Base-by-base conservation (phyloP, 1,140 invertebrate genomes). In the Saccostrea glomerata region DNA sequence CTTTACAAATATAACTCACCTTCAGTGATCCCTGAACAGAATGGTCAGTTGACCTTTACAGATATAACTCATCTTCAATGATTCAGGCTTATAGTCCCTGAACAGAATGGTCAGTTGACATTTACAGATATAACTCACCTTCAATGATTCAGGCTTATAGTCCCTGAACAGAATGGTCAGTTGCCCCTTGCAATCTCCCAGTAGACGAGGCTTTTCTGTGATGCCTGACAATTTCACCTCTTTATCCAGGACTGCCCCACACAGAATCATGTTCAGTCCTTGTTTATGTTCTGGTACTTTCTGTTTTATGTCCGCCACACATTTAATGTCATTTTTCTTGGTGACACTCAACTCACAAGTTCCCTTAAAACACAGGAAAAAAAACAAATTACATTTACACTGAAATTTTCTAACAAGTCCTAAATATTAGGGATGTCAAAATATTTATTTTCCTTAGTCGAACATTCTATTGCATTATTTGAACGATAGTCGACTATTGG, bases 261-360 rank as follows among this genome's bases (percentile, higher is more conserved):
- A 36, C 70, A 77, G 11, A 15, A 77, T 25, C 82, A 84, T 84
- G 47, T 84, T 84, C 20, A 55, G 40, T 25, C 55, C 47, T n/a
- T 20, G 82, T 23, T 84, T 84, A 17, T 84, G 82, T 20, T 84
- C 82, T 2, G 82, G 82, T n/a, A 84, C 47, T 55, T 55, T 11
- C 12, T 84, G 40, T 15, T 15, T 84, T 17, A 84, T 84, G 70
- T 77, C 70, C 4, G 70, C 70, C 25, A 77, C 11, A 36, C 70
- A 77, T 15, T 77, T 77, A 6, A 77, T 36, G 5, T 77, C 25
- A 11, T 0, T 30, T 77, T 25, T 77, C 25, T 13, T 30, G 7
- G 23, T 77, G 4, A 77, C 70, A 13, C 25, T 77, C 15, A 77
- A 15, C 2, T 36, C 70, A 30, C 30, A 77, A 25, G 5, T 36